Evolutionary conservation across 2,797 vertebrate species (phyloP).

Genomic region (Melanotaenia pygmaea): DNA sequence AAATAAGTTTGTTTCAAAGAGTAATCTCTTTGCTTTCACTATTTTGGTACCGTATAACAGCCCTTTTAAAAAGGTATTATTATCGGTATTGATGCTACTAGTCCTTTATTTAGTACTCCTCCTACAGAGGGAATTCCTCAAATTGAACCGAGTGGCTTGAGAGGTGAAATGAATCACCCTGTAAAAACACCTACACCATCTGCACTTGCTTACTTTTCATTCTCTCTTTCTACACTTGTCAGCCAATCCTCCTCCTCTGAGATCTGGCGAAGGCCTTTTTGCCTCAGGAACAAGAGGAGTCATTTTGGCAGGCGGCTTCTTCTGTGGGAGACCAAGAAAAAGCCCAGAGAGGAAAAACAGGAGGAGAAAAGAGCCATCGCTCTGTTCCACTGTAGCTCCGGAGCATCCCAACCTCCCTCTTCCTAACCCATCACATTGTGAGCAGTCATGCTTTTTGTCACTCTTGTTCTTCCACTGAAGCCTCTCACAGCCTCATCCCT

Average conservation of each 20-base stretch:
- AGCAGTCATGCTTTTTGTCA: conserved; percentile 42
- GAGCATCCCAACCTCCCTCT: conserved; percentile 49
- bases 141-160: background rate
- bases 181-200: conserved; percentile 26
- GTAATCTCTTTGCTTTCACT: too few relatives aligned
- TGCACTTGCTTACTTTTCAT: conserved; percentile 36
- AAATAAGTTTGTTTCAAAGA: too few relatives aligned
- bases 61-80: background rate
- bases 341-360: conserved; percentile 23
- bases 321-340: conserved; percentile 30
- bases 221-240: background rate
- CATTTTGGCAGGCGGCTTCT: conserved; percentile 40
- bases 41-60: too few relatives aligned
- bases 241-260: conserved; percentile 6
- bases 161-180: conserved; percentile 17
- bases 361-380: conserved; percentile 14
- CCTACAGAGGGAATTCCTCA: conserved; percentile 10
- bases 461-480: conserved; percentile 25
- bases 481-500: conserved; percentile 3
- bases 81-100: too few relatives aligned
- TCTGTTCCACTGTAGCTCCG: background rate
- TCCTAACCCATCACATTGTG: conserved; percentile 52
- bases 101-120: background rate
- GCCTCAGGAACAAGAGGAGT: conserved; percentile 36
- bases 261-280: conserved; percentile 31